Evolutionary conservation across 2,797 vertebrate species (phyloP), one percentile per base, ranked within the genome.

Genomic region (Typhlichthys eigenmanni): DNA sequence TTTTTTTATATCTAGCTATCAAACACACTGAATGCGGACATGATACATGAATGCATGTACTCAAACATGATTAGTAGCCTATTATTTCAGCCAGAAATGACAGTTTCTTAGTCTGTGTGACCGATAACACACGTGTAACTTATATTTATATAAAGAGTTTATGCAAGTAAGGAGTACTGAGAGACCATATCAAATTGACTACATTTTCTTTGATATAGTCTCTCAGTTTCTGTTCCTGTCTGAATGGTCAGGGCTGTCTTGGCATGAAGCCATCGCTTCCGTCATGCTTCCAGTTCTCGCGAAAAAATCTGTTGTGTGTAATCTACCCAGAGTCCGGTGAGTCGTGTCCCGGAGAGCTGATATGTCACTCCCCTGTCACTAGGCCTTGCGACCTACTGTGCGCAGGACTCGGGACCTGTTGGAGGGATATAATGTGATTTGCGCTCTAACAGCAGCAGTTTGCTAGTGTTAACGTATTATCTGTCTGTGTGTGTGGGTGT

Each of bases 241-340:
- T 58, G 60, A 70, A 53, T 69, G 49, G 60, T 55, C 52, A 66
- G 76, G 66, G 66, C 78, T 69, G 69, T 79, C 81, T 88, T 92
- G 88, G 89, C 87, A 82, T 69, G 47, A 62, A 60, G 49, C 78
- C 59, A 19, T 29, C 69, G 60, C 52, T 63, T 76, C 70, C 82
- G 87, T 92, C 89, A 91, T 75, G 83, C 66, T 66, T 84, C 79
- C 84, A 89, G 82, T 75, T 92, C 91, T 91, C 86, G 89, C 87
- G 85, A 84, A 79, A 75, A 74, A 72, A 58, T 66, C 69, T 12
- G 60, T 58, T 58, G 78, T 50, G 65, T 86, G 87, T 80, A 81
- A 82, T 78, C 79, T 74, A 72, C 59, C 69, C 79, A 55, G 72
- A 68, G 64, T 64, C 58, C 58, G 50, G 66, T 48, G 70, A 62